Conservation (phyloP, 2,113 vertebrate genomes). For the Salvelinus alpinus region DNA sequence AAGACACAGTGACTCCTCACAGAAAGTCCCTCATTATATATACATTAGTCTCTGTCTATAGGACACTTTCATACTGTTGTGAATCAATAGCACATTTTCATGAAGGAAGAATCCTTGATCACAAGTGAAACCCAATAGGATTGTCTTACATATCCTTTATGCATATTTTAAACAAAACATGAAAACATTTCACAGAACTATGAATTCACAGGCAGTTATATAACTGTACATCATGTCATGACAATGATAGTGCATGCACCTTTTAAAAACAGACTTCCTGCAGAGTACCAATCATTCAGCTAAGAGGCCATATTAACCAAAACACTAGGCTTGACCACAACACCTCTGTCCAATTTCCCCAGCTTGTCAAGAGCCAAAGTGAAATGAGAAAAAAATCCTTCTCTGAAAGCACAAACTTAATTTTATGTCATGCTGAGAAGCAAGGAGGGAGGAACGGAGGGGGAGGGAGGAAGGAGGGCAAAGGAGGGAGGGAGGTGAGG, state of each 20-base stretch:
- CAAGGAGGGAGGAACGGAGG: constrained; percentile 24
- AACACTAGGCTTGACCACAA: constrained; percentile 45
- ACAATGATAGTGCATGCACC: neutral
- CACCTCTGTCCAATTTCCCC: constrained; percentile 48
- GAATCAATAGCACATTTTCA: too few species aligned
- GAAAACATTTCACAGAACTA: too few species aligned
- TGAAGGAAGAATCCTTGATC: too few species aligned
- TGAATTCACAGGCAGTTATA: too few species aligned
- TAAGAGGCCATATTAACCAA: constrained; percentile 38
- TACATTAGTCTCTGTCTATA: too few species aligned
- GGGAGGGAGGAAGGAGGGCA: too few species aligned
- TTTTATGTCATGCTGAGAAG: constrained; percentile 52
- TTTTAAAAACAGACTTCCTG: neutral
- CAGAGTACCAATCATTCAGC: constrained; percentile 29
- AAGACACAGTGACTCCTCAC: constrained; percentile 41
- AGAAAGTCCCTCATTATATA: constrained; percentile 14
- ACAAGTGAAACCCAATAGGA: too few species aligned
- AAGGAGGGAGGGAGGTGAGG: neutral
- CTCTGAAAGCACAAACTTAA: constrained; percentile 32
- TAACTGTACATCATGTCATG: too few species aligned
- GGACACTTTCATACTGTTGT: too few species aligned
- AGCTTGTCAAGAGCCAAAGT: constrained; percentile 46
- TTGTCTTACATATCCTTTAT: too few species aligned
- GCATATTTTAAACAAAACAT: too few species aligned
- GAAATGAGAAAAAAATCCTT: constrained; percentile 27